Evolutionary conservation across 2,888 invertebrate species (phyloP).

Genomic region (Margaritifera margaritifera): DNA sequence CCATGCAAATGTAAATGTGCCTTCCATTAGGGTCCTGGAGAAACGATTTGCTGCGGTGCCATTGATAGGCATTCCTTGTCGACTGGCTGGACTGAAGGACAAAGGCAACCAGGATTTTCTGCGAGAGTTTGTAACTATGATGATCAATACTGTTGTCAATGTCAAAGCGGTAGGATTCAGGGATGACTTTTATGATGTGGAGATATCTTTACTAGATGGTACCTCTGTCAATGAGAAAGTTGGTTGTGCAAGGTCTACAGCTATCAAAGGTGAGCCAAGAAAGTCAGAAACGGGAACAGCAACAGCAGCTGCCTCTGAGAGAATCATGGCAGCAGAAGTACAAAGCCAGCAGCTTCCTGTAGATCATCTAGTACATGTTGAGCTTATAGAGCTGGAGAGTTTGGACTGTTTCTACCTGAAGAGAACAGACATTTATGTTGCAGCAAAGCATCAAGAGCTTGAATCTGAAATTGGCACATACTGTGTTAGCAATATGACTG

Average conservation of each 20-base stretch:
- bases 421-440: not conserved
- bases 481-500: conserved; percentile 6
- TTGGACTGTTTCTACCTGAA: conserved; percentile 17
- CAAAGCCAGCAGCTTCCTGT: no score
- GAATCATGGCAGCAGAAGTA: no score
- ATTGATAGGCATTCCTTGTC: conserved; percentile 46
- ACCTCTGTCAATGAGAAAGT: conserved; percentile 16
- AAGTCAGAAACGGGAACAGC: no score
- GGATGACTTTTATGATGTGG: conserved; percentile 12
- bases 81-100: conserved; percentile 14
- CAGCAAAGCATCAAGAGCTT: not conserved
- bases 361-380: conserved; percentile 1
- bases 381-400: conserved; percentile 19
- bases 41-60: conserved; percentile 37
- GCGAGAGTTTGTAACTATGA: conserved; percentile 1
- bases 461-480: conserved; percentile 10
- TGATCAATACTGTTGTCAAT: conserved; percentile 9
- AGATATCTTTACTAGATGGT: conserved; percentile 12
- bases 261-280: not conserved
- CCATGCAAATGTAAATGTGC: conserved; percentile 31
- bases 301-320: no score
- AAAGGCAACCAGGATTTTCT: conserved; percentile 13
- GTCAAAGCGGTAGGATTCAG: conserved; percentile 20
- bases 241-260: conserved; percentile 12
- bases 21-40: conserved; percentile 31